These are phyloP conservation scores for Maccullochella peelii DNA, from an alignment of 2,113 vertebrate species.

Conservation along the genomic window DNA sequence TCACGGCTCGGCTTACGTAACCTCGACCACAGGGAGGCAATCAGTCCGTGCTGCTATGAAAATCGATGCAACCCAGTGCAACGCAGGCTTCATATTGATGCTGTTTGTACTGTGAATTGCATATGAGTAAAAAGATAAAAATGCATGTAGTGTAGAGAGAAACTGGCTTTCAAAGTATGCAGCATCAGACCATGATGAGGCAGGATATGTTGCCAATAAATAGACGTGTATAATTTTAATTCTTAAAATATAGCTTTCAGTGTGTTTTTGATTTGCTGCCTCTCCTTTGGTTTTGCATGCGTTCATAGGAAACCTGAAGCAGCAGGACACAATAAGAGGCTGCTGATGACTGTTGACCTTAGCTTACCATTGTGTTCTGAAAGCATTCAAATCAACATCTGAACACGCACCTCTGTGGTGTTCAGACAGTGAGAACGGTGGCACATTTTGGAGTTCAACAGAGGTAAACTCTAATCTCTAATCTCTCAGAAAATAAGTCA, in stretches of 20 bases:
- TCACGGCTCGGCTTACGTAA: constrained; percentile 63
- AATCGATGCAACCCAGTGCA: constrained; percentile 60
- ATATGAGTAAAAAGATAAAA: constrained; percentile 13
- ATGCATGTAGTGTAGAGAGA: not conserved
- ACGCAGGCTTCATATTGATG: constrained; percentile 43
- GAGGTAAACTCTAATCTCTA: not conserved
- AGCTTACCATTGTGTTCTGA: not conserved
- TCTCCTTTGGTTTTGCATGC: not conserved
- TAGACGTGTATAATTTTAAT: not conserved
- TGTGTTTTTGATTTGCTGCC: not conserved
- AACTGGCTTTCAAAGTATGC: not conserved
- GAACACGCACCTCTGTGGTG: not conserved
- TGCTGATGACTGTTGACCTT: not conserved
- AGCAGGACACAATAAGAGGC: too few relatives aligned
- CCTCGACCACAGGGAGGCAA: constrained; percentile 53
- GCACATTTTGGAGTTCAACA: not conserved
- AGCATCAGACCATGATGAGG: not conserved
- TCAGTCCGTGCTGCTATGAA: constrained; percentile 34
- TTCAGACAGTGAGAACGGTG: not conserved
- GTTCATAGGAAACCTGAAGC: not conserved
- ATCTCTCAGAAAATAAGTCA: not conserved
- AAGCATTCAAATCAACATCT: not conserved
- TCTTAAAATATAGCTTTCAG: not conserved
- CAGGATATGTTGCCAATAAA: not conserved
- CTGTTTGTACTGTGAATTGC: constrained; percentile 34